These are phyloP conservation scores for Hirtodrosophila cameraria DNA, from an alignment of 2,888 invertebrate genomes.

Conservation along the genomic window DNA sequence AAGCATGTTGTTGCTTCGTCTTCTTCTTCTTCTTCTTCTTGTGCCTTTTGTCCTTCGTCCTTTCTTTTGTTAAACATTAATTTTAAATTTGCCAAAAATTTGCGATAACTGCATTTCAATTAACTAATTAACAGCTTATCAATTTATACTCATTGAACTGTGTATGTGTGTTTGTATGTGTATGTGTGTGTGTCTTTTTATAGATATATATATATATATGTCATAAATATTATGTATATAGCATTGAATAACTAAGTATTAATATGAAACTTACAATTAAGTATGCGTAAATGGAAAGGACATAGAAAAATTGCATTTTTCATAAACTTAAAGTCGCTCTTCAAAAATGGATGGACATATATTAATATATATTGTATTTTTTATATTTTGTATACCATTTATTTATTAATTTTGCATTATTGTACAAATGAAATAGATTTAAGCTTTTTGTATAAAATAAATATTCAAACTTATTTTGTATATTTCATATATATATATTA, in stretches of 20 bases:
- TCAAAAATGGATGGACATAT: slow-evolving; percentile 76
- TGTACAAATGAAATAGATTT: slow-evolving; percentile 66
- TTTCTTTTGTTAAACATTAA: slow-evolving; percentile 28
- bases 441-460: slow-evolving; percentile 61
- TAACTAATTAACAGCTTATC: slow-evolving; percentile 78
- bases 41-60: slow-evolving; percentile 21
- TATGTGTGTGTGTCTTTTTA: slow-evolving; percentile 4
- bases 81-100: slow-evolving; percentile 45
- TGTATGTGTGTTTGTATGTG: slow-evolving; percentile 14
- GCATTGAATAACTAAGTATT: slow-evolving; percentile 41
- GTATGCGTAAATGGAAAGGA: slow-evolving; percentile 65
- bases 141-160: slow-evolving; percentile 32
- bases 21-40: slow-evolving; percentile 12
- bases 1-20: slow-evolving; percentile 47
- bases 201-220: slow-evolving; percentile 16
- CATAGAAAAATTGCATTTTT: slow-evolving; percentile 76
- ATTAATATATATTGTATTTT: slow-evolving; percentile 49
- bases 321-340: slow-evolving; percentile 69
- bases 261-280: slow-evolving; percentile 46
- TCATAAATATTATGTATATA: slow-evolving; percentile 33
- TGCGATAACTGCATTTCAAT: slow-evolving; percentile 63
- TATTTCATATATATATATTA: slow-evolving; percentile 47
- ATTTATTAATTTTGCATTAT: slow-evolving; percentile 35
- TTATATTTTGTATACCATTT: slow-evolving; percentile 38
- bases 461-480: slow-evolving; percentile 62